A percentile compares a stretch with the other conserved stretches of the same genome.
Evolutionary conservation across 2,113 vertebrate genomes (phyloP).

Genomic region (Benitochromis conjunctus): DNA sequence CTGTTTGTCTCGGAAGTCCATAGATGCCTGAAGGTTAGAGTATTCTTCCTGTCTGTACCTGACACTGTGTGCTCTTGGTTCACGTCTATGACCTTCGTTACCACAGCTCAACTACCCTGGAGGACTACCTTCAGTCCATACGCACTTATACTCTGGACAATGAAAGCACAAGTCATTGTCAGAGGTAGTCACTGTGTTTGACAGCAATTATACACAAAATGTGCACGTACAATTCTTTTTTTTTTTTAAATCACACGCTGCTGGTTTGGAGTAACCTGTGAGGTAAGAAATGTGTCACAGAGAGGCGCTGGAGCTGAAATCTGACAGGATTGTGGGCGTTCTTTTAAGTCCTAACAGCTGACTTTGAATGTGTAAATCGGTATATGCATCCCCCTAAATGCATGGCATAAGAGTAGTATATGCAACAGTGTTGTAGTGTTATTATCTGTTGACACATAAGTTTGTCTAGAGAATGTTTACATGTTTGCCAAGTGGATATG

Average conservation of each 20-base stretch:
- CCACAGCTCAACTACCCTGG: not conserved
- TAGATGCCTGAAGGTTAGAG: not conserved
- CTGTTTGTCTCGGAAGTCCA: not conserved
- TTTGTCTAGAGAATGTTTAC: conserved; percentile 4
- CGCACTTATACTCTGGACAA: not conserved
- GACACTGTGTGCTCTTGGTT: not conserved
- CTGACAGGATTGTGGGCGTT: not conserved
- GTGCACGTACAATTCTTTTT: not conserved
- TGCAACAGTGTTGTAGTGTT: not conserved
- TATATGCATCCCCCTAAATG: not conserved
- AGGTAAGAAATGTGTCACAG: not conserved
- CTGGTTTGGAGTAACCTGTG: not conserved
- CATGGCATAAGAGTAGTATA: not conserved
- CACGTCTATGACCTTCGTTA: not conserved
- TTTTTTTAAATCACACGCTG: not conserved
- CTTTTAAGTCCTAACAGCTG: not conserved
- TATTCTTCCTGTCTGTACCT: not conserved
- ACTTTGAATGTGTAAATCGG: not conserved
- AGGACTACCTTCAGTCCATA: not conserved
- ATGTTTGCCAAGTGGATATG: conserved; percentile 4
- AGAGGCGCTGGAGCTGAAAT: not conserved
- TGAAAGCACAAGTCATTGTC: not conserved
- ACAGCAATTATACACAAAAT: not conserved
- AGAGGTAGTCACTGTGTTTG: not conserved
- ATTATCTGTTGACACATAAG: not conserved